These are phyloP conservation scores for Pseudolaguvia tuberculata DNA, from an alignment of 2,113 vertebrate species.

Conservation along the genomic window DNA sequence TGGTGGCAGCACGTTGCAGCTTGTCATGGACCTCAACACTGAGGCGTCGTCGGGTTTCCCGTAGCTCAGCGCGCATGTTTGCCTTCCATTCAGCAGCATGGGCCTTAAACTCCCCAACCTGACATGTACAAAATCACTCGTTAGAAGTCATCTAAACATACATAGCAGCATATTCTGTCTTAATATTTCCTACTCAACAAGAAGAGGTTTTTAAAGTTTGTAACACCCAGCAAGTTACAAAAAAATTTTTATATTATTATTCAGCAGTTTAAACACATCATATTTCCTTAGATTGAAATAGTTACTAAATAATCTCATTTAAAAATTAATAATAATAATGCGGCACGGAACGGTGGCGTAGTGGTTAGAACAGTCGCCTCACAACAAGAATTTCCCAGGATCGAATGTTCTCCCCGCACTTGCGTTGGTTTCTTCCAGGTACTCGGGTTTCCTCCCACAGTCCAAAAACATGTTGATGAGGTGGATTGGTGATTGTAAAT, in stretches of 20 bases:
- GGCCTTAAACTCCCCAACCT: constrained; percentile 96
- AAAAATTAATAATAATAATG: neutral
- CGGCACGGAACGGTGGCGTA: no score
- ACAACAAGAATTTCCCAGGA: no score
- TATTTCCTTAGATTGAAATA: neutral
- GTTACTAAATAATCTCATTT: neutral
- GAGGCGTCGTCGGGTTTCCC: constrained; percentile 86
- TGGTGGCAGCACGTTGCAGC: constrained; percentile 91
- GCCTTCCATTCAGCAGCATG: constrained; percentile 97
- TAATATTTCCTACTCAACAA: neutral
- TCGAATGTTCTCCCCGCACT: no score
- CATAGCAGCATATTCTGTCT: neutral
- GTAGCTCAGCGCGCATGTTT: constrained; percentile 89
- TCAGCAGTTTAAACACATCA: neutral
- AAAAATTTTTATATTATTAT: neutral
- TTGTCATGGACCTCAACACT: constrained; percentile 96
- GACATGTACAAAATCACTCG: constrained; percentile 5
- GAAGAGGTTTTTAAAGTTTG: neutral
- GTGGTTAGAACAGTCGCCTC: no score
- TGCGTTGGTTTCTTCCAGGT: no score
- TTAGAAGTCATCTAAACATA: neutral
- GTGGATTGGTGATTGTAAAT: no score
- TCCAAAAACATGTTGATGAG: no score
- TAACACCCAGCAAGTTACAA: no score
- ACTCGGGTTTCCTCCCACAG: no score